These are phyloP conservation scores for Zapus hudsonius DNA, from an alignment of 2,113 vertebrate genomes.

Conservation along the genomic window DNA sequence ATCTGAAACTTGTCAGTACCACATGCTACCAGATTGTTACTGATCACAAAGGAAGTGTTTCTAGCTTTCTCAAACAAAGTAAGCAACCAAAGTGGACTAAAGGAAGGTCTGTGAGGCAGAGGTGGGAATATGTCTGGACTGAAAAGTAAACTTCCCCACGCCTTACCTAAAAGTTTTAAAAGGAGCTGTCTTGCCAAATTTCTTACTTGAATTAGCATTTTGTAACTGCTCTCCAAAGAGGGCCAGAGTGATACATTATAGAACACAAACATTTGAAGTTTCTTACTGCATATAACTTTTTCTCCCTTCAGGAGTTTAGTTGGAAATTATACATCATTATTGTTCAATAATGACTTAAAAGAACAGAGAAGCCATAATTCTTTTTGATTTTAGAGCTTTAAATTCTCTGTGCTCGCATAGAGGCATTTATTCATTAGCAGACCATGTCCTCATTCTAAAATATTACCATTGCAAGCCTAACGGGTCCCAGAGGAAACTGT, in stretches of 20 bases:
- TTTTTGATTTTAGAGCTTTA: constrained; percentile 63
- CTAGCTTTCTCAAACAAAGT: background rate
- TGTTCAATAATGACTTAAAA: constrained; percentile 60
- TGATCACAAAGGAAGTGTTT: background rate
- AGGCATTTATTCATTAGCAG: constrained; percentile 52
- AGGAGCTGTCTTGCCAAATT: background rate
- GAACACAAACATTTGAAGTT: constrained; percentile 27
- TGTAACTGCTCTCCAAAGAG: constrained; percentile 27
- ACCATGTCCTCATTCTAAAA: constrained; percentile 50
- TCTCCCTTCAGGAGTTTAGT: background rate
- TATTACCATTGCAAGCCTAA: constrained; percentile 50
- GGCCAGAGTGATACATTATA: background rate
- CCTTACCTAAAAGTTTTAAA: constrained; percentile 10
- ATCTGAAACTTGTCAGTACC: background rate
- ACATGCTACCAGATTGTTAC: background rate
- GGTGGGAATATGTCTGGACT: background rate
- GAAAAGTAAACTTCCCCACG: background rate
- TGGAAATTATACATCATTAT: constrained; percentile 26
- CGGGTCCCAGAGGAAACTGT: constrained; percentile 57
- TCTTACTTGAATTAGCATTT: constrained; percentile 19
- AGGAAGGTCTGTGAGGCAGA: background rate
- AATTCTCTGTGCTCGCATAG: constrained; percentile 52
- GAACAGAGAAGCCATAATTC: constrained; percentile 56
- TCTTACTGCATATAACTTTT: constrained; percentile 30
- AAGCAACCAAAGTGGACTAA: background rate